A percentile compares a stretch with the other conserved stretches of the same genome.
phyloP scores from a whole-genome alignment of 2,888 invertebrate genomes.

The Willowsia nigromaculata region DNA sequence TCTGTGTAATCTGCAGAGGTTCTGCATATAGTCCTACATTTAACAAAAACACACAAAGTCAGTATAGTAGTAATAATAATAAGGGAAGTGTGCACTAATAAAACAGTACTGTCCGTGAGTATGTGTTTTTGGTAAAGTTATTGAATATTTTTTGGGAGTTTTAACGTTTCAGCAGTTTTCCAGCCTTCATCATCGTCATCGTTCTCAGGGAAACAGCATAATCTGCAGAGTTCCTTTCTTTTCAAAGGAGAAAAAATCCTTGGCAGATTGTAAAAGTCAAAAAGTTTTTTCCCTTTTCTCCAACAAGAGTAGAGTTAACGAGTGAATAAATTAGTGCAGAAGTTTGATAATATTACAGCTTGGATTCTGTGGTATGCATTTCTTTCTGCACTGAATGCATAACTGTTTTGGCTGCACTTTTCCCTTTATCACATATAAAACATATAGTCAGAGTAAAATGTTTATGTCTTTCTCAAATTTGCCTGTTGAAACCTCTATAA shows the following conservation, averaged over 20 bases:
- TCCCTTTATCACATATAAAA: neutral
- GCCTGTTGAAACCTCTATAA: neutral
- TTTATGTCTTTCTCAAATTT: neutral
- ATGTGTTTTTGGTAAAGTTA: neutral
- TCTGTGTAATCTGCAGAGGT: neutral
- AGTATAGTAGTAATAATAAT: neutral
- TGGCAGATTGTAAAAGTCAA: constrained; percentile 58
- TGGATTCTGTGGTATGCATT: neutral
- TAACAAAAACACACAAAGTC: neutral
- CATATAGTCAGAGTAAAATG: neutral
- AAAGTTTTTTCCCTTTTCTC: constrained; percentile 40
- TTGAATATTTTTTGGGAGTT: constrained; percentile 42
- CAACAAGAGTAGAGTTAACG: constrained; percentile 57
- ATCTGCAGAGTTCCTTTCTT: neutral
- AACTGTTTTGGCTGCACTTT: neutral
- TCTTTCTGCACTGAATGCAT: neutral
- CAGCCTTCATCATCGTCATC: constrained; percentile 25
- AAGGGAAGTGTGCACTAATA: neutral
- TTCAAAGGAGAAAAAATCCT: constrained; percentile 29
- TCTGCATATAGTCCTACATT: neutral
- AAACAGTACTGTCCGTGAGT: neutral
- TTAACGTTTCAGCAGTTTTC: constrained; percentile 42
- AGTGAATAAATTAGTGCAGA: constrained; percentile 72
- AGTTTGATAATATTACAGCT: constrained; percentile 32
- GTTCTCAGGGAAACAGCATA: neutral